Evolutionary conservation across 1,140 invertebrate species (phyloP).

Genomic region (Drosophila dunni): DNA sequence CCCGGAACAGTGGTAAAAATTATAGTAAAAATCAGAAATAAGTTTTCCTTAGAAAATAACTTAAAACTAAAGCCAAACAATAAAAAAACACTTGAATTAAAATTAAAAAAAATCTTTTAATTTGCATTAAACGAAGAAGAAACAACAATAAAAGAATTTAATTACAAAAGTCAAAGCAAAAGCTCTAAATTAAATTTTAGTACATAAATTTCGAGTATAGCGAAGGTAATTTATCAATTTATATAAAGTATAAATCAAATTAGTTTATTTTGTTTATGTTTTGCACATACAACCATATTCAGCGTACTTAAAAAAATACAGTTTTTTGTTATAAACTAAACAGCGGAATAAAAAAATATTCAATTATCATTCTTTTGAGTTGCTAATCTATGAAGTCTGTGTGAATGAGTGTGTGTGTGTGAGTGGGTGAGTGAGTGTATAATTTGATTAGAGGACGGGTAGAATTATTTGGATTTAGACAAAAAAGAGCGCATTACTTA

Average conservation of each 20-base stretch:
- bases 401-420: conserved; percentile 1
- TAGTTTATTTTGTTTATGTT: conserved; percentile 19
- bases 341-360: conserved; percentile 43
- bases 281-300: conserved; percentile 71
- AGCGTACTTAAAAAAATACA: conserved; percentile 68
- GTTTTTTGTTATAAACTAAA: conserved; percentile 61
- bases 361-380: conserved; percentile 1
- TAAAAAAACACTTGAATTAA: background rate
- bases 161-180: conserved; percentile 65
- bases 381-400: conserved; percentile 22
- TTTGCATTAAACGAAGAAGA: conserved; percentile 54
- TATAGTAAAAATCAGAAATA: background rate
- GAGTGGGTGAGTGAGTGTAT: conserved; percentile 40
- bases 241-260: conserved; percentile 8
- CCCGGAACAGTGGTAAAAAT: background rate
- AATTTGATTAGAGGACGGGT: conserved; percentile 77
- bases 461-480: conserved; percentile 30
- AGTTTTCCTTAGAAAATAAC: no score
- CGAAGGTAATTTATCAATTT: conserved; percentile 36
- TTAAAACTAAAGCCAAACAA: background rate
- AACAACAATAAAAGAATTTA: conserved; percentile 70
- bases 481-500: conserved; percentile 50
- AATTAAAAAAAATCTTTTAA: conserved; percentile 56
- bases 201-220: conserved; percentile 57
- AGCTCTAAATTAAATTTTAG: conserved; percentile 39